These are phyloP conservation scores for Zaprionus vittiger DNA, from an alignment of 1,140 invertebrate genomes.

Conservation along the genomic window DNA sequence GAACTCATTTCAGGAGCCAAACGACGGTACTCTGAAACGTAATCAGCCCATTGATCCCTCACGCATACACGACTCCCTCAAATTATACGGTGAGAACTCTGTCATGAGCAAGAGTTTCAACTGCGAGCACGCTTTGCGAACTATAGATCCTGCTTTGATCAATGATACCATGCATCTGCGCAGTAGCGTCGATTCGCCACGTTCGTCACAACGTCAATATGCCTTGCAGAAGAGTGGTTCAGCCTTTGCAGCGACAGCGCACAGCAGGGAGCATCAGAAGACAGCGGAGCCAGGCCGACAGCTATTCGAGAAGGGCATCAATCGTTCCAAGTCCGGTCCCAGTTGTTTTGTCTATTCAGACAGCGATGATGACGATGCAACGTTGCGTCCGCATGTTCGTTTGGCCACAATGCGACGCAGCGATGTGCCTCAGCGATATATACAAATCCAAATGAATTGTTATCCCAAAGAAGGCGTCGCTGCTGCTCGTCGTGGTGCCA, in stretches of 20 bases:
- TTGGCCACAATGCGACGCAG: slow-evolving; percentile 75
- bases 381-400: slow-evolving; percentile 49
- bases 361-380: slow-evolving; percentile 76
- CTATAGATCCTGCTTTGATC: slow-evolving; percentile 77
- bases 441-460: slow-evolving; percentile 84
- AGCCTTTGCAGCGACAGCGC: slow-evolving; percentile 66
- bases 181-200: slow-evolving; percentile 60
- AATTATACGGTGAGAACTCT: slow-evolving; percentile 83
- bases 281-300: slow-evolving; percentile 67
- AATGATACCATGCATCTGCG: slow-evolving; percentile 79
- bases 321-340: slow-evolving; percentile 89
- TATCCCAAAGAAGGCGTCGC: slow-evolving; percentile 72
- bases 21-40: slow-evolving; percentile 83
- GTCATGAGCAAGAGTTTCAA: slow-evolving; percentile 84
- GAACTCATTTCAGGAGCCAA: slow-evolving; percentile 79
- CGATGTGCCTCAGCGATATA: slow-evolving; percentile 71
- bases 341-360: slow-evolving; percentile 86
- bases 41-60: slow-evolving; percentile 85
- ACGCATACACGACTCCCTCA: slow-evolving; percentile 84
- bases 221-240: slow-evolving; percentile 84
- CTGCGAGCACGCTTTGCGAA: slow-evolving; percentile 78
- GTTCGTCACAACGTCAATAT: slow-evolving; percentile 70
- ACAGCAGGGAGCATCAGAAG: slow-evolving; percentile 52
- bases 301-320: slow-evolving; percentile 85
- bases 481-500: slow-evolving; percentile 25